Percentiles rank a stretch among this genome's conserved stretches.
Evolutionary conservation across 2,113 vertebrate genomes (phyloP).

Genomic region (Trichechus manatus): DNA sequence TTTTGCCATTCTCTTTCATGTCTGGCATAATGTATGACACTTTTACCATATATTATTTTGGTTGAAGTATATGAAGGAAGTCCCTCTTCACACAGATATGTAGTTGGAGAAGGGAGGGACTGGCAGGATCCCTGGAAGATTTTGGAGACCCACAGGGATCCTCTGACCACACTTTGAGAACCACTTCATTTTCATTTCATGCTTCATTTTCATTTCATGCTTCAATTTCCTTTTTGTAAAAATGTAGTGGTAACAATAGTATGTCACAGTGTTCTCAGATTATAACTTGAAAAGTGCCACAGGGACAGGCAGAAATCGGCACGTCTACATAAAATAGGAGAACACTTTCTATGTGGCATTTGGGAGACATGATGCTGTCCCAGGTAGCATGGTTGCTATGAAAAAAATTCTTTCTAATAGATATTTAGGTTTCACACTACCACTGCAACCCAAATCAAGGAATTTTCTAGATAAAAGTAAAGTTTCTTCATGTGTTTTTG

Average conservation of each 20-base stretch:
- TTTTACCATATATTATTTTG: neutral
- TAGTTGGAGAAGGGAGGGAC: neutral
- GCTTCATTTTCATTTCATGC: neutral
- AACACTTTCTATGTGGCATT: neutral
- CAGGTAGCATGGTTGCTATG: neutral
- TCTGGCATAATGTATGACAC: neutral
- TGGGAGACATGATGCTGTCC: neutral
- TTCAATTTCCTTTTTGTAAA: conserved; percentile 45
- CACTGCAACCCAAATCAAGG: neutral
- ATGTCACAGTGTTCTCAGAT: neutral
- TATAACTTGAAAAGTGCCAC: neutral
- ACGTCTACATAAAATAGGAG: neutral
- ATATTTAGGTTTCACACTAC: neutral
- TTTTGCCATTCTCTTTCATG: conserved; percentile 19
- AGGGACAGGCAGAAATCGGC: neutral
- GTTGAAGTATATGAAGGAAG: neutral
- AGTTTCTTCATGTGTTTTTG: conserved; percentile 23
- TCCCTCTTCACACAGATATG: neutral
- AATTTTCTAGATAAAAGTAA: conserved; percentile 48
- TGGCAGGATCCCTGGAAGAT: neutral
- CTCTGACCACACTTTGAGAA: neutral
- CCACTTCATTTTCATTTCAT: neutral
- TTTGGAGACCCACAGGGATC: neutral
- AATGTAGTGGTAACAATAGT: neutral
- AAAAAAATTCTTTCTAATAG: neutral